These are phyloP conservation scores for Zhuqinia jingwanae DNA, from an alignment of 2,888 invertebrate genomes.

Conservation along the genomic window DNA sequence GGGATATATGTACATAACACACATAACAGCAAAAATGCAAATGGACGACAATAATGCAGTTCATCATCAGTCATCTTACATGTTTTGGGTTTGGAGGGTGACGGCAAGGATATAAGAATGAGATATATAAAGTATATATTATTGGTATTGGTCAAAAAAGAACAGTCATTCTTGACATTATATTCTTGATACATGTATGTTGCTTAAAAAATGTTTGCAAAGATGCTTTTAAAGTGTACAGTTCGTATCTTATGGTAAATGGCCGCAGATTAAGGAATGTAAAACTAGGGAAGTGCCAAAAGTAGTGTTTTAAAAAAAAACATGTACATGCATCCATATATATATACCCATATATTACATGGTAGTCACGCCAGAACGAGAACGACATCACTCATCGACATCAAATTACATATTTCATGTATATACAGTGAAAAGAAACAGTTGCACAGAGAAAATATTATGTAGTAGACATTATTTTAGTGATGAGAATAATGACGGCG, in stretches of 20 bases:
- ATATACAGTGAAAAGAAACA: too few relatives aligned
- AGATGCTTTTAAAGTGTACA: neutral
- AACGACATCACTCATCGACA: conserved; percentile 23
- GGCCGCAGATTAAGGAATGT: neutral
- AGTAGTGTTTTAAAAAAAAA: neutral
- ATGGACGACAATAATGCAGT: too few relatives aligned
- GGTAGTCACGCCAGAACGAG: conserved; percentile 18
- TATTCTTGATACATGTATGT: neutral
- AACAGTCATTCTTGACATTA: neutral
- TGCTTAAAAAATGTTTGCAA: neutral
- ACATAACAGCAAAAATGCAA: too few relatives aligned
- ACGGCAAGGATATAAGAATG: neutral
- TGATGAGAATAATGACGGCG: too few relatives aligned
- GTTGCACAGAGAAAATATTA: too few relatives aligned
- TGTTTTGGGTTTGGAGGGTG: neutral
- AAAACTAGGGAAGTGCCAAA: neutral
- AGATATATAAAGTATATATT: neutral
- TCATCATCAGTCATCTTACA: neutral
- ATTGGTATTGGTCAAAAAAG: neutral
- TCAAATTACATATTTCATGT: neutral
- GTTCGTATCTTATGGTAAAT: neutral
- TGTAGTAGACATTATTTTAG: too few relatives aligned
- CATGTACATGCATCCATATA: neutral
- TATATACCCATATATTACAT: neutral
- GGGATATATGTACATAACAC: too few relatives aligned